phyloP scores from a whole-genome alignment of 2,797 vertebrate species.

The Harpagifer antarcticus region DNA sequence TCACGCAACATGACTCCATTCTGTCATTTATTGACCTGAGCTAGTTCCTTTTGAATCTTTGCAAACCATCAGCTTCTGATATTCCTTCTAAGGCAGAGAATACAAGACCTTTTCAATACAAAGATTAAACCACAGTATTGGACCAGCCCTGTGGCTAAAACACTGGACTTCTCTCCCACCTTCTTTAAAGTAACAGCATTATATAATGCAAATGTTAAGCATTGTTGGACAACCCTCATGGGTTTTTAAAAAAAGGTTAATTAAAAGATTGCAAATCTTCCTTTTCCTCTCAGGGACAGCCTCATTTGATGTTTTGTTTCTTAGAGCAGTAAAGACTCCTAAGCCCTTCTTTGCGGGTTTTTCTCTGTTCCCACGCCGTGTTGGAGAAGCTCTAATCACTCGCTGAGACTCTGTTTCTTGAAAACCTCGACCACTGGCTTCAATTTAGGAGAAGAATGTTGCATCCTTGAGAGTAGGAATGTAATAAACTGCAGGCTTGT shows the following conservation, averaged over 20 bases:
- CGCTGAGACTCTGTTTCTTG: slow-evolving; percentile 60
- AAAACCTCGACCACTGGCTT: slow-evolving; percentile 57
- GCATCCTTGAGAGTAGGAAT: slow-evolving; percentile 35
- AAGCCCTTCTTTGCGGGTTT: slow-evolving; percentile 75
- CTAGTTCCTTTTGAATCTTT: slow-evolving; percentile 40
- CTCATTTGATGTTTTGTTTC: slow-evolving; percentile 66
- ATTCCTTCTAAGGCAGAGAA: not conserved
- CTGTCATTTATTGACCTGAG: slow-evolving; percentile 30
- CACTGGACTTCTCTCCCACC: not conserved
- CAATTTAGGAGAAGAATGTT: slow-evolving; percentile 42
- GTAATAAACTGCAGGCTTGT: slow-evolving; percentile 29
- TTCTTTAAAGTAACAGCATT: slow-evolving; percentile 18
- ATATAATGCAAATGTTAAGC: slow-evolving; percentile 43
- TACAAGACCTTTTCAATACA: slow-evolving; percentile 12
- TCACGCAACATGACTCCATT: slow-evolving; percentile 22
- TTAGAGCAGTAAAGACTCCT: slow-evolving; percentile 73
- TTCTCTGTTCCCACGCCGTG: slow-evolving; percentile 71
- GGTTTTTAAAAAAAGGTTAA: slow-evolving; percentile 42
- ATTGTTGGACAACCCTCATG: slow-evolving; percentile 28
- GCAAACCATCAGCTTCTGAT: slow-evolving; percentile 13
- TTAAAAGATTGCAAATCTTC: slow-evolving; percentile 60
- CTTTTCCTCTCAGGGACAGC: slow-evolving; percentile 38
- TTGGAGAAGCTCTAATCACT: slow-evolving; percentile 75
- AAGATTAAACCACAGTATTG: slow-evolving; percentile 7
- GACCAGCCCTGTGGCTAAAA: slow-evolving; percentile 6